Base-by-base conservation (phyloP, 2,113 vertebrate genomes). In the Caranx ignobilis region DNA sequence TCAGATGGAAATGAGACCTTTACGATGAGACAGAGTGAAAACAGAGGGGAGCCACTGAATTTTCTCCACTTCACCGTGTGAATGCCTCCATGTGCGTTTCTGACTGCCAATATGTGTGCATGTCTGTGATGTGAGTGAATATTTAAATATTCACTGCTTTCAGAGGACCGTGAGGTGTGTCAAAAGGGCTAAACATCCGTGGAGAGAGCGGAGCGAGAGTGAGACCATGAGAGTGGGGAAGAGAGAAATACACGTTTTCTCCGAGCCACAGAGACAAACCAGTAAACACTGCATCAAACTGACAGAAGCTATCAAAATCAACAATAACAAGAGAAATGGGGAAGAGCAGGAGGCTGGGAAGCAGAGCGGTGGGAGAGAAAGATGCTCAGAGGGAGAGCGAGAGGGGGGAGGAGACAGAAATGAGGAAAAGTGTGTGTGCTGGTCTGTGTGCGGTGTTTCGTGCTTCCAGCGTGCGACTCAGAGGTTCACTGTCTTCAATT, bases 1-100 rank as follows among this genome's bases (percentile, higher is more conserved):
- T 65, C 37, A 41, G 63, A 71, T 86, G 75, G 84, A 85, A 90
- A 34, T 84, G 59, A 81, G 76, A 88, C 82, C 82, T 89, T 87
- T 77, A 75, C 6, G 2, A 54, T 67, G 47, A 80, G 78, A 61
- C 11, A 26, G 6, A 50, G 31, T 0, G 12, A 37, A 62, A 45
- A 71, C 8, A n/a, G 3, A 16, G 21, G 60, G 64, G n/a, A 2
- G 1, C 43, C 11, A 5, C 6, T 50, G 35, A 43, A 71, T 2
- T 66, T 56, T 76, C 52, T 34, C 50, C 0, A 50, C 50, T 62
- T 69, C 55, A 43, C 21, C 35, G 21, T 74, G 35, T 39, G 54
- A 45, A 56, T 43, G 72, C 61, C 15, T 54, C 63, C 37, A 48
- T 48, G 45, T 10, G 7, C 41, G 37, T 69, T 67, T 81, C 15